Percentiles rank a stretch among this genome's conserved stretches.
These are phyloP conservation scores for Microplitis demolitor DNA, from an alignment of 1,140 invertebrate genomes.

Conservation along the genomic window DNA sequence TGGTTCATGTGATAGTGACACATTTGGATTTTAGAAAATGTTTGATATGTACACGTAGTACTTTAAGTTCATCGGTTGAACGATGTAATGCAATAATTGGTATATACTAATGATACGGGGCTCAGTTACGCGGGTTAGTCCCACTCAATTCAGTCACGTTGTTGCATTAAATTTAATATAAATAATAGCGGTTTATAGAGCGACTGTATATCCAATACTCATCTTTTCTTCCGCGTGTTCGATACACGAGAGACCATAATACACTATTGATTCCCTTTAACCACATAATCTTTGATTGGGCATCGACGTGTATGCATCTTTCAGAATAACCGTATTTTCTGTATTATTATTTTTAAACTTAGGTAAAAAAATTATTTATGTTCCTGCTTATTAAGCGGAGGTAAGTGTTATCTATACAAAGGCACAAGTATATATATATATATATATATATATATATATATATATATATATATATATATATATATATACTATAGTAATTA, in stretches of 20 bases:
- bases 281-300: slow-evolving; percentile 27
- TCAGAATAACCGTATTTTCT: too few species aligned
- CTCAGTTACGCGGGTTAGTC: slow-evolving; percentile 32
- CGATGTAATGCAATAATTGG: slow-evolving; percentile 60
- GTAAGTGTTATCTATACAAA: slow-evolving; percentile 43
- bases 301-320: slow-evolving; percentile 28
- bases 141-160: slow-evolving; percentile 60
- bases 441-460: too few species aligned
- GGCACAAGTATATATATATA: not conserved
- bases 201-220: slow-evolving; percentile 37
- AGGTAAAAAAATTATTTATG: slow-evolving; percentile 25
- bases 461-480: too few species aligned
- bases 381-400: slow-evolving; percentile 63
- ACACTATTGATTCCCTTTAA: slow-evolving; percentile 44
- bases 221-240: slow-evolving; percentile 23
- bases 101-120: slow-evolving; percentile 63
- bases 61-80: slow-evolving; percentile 20
- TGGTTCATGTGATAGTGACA: too few species aligned
- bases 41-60: too few species aligned
- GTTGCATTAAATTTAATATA: slow-evolving; percentile 65
- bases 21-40: too few species aligned
- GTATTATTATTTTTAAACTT: too few species aligned
- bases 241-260: slow-evolving; percentile 49
- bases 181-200: slow-evolving; percentile 64
- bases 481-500: too few species aligned